phyloP scores from a whole-genome alignment of 2,888 invertebrate species.

The Hydroisotoma schaefferi region DNA sequence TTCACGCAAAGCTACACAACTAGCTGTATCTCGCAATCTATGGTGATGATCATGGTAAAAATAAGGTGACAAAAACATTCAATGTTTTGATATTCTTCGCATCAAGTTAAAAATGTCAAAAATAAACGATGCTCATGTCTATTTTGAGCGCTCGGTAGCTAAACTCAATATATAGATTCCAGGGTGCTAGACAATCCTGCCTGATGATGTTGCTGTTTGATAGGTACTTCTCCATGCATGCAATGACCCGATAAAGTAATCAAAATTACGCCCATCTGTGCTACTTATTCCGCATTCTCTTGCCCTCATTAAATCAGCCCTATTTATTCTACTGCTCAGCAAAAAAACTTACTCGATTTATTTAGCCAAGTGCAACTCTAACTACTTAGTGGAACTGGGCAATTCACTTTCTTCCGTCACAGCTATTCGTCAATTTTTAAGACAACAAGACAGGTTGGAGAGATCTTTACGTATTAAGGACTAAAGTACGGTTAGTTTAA shows the following conservation, averaged over 20 bases:
- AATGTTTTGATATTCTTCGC: conserved; percentile 43
- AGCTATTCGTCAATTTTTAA: conserved; percentile 9
- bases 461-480: not conserved
- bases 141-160: conserved; percentile 36
- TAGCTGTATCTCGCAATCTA: too few relatives aligned
- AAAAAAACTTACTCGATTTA: too few relatives aligned
- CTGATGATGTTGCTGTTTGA: too few relatives aligned
- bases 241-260: conserved; percentile 42
- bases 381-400: too few relatives aligned
- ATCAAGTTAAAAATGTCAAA: conserved; percentile 44
- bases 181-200: conserved; percentile 26
- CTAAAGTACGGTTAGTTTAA: not conserved
- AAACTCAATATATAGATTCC: conserved; percentile 17
- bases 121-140: conserved; percentile 44
- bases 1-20: not conserved
- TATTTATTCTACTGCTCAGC: conserved; percentile 9
- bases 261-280: conserved; percentile 38
- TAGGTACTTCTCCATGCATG: conserved; percentile 34
- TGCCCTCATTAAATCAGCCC: conserved; percentile 20
- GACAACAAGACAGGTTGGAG: conserved; percentile 8
- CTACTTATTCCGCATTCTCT: conserved; percentile 14
- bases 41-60: too few relatives aligned
- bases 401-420: conserved; percentile 6
- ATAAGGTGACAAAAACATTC: conserved; percentile 29
- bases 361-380: not conserved